Evolutionary conservation across 1,140 invertebrate species (phyloP), one percentile per base, ranked within the genome.

Genomic region (Leptopilina clavipes): DNA sequence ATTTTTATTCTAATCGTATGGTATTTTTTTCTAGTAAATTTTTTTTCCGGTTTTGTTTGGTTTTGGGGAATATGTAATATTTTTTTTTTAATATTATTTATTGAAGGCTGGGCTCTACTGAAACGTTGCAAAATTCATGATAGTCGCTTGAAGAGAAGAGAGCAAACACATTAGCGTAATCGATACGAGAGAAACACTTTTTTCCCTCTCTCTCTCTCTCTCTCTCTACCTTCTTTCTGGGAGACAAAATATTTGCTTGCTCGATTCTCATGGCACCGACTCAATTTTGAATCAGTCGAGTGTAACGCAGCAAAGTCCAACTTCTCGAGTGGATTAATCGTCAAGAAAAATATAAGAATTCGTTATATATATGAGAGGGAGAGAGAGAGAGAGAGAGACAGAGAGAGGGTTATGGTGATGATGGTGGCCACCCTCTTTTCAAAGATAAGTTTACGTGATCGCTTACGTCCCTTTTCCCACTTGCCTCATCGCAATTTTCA

Each of bases 201-300:
- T n/a, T 65, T 22, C 1, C 14, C 22, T 31, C 12, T 31, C 37
- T n/a, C 37, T 40, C 37, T 0, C 37, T 5, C 25, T 5, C 25
- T 5, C 5, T 31, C 25, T 31, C 25, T 31, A n/a, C 5, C 1
- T 31, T 31, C 25, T 5, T 31, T 5, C 25, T 31, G 10, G 25
- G 9, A 65, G 56, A 65, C 19, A 65, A 65, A 65, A 65, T 22
- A 65, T 22, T 65, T 65, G 22, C 56, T 25, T 25, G 56, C 19
- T 65, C 11, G 19, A 25, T 65, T 65, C 22, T 25, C 19, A 25
- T 65, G 79, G 78, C 81, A 73, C 22, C 76, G 82, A 83, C 82
- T 82, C 65, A 82, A 84, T 84, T 84, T 80, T 80, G 18, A 77
- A 19, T 18, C 22, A 25, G 74, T 76, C 79, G 76, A 77, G 71